These are phyloP conservation scores for Temnothorax unifasciatus DNA, from an alignment of 2,888 invertebrate species.

Conservation along the genomic window DNA sequence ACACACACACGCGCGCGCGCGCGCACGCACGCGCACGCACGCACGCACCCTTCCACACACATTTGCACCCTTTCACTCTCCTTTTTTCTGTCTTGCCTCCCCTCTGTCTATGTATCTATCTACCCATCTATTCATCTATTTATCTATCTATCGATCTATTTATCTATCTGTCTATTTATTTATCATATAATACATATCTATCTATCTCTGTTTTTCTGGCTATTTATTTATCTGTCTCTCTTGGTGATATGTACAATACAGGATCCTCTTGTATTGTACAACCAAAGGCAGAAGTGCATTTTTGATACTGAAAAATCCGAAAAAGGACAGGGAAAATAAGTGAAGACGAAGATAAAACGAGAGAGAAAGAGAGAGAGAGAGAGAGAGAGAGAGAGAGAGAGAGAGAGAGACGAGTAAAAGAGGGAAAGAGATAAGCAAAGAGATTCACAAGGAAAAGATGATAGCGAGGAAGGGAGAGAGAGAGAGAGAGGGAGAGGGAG, in stretches of 20 bases:
- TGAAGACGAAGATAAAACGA: neutral
- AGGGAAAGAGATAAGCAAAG: neutral
- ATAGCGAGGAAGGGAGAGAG: neutral
- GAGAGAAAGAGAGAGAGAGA: neutral
- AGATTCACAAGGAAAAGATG: slow-evolving; percentile 13
- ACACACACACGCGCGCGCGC: neutral
- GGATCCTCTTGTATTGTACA: neutral
- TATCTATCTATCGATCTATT: neutral
- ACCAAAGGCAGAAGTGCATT: neutral
- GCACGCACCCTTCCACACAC: too few species aligned
- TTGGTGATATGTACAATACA: neutral
- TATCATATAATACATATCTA: neutral
- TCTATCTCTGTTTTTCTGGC: neutral
- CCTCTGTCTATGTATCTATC: neutral
- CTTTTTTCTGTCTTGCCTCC: neutral
- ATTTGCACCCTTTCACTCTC: neutral
- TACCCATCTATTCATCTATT: neutral
- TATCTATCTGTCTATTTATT: neutral
- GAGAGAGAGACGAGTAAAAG: neutral
- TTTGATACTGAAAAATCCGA: neutral
- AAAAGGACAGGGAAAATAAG: slow-evolving; percentile 1
- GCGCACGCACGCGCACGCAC: too few species aligned
- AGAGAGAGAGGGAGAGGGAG: neutral
- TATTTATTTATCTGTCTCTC: slow-evolving; percentile 6
- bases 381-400: slow-evolving; percentile 16